These are phyloP conservation scores for Branchipolynoe longqiensis DNA, from an alignment of 2,888 invertebrate species.

Conservation along the genomic window DNA sequence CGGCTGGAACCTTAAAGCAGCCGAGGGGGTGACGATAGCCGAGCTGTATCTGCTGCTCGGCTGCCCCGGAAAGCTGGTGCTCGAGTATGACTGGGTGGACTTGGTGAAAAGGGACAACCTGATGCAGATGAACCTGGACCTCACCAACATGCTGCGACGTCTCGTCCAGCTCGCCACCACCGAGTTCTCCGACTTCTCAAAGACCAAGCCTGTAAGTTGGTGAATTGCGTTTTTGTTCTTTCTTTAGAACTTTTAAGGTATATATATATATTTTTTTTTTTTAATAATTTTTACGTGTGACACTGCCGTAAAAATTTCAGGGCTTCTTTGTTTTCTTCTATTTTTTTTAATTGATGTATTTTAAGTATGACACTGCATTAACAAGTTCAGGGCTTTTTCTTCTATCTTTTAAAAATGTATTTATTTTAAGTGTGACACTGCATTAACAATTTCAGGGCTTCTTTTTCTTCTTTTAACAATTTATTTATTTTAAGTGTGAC, in stretches of 20 bases:
- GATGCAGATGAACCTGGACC: slow-evolving; percentile 55
- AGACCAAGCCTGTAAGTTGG: slow-evolving; percentile 50
- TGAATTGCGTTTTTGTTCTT: neutral
- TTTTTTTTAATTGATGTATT: too few relatives aligned
- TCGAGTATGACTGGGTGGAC: slow-evolving; percentile 82
- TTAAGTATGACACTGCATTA: too few relatives aligned
- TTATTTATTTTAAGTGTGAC: too few relatives aligned
- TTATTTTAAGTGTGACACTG: too few relatives aligned
- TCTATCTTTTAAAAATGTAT: too few relatives aligned
- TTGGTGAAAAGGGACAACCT: slow-evolving; percentile 51
- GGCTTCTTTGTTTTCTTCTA: too few relatives aligned
- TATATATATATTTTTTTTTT: neutral
- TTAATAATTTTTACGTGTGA: neutral
- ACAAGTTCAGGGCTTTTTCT: too few relatives aligned
- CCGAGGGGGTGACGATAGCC: slow-evolving; percentile 91
- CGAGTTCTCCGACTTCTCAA: slow-evolving; percentile 75
- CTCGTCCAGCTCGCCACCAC: slow-evolving; percentile 77
- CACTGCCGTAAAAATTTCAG: too few relatives aligned
- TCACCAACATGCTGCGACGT: slow-evolving; percentile 76
- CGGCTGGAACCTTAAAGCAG: slow-evolving; percentile 91
- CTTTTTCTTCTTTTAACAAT: too few relatives aligned
- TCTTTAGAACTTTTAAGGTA: neutral
- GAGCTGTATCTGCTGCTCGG: slow-evolving; percentile 92
- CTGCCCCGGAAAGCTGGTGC: slow-evolving; percentile 78
- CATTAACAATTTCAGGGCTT: too few relatives aligned